phyloP scores from a whole-genome alignment of 2,797 vertebrate genomes.

The Rhodeus uyekii region DNA sequence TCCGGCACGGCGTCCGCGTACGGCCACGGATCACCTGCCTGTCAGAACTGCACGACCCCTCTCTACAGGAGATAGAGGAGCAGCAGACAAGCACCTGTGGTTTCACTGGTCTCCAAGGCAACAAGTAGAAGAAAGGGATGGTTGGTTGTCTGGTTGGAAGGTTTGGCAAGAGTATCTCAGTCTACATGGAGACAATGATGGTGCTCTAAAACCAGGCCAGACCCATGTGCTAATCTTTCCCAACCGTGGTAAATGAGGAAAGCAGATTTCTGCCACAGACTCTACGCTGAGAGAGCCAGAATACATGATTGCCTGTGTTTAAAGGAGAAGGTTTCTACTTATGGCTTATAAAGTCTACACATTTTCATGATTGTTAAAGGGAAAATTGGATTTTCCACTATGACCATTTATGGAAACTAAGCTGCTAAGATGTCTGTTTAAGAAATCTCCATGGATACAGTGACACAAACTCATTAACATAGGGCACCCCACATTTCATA shows the following conservation, averaged over 20 bases:
- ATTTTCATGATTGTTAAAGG: not conserved
- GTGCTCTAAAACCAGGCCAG: constrained; percentile 36
- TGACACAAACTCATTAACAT: not conserved
- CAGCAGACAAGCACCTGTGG: constrained; percentile 73
- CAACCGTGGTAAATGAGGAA: constrained; percentile 18
- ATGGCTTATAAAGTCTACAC: not conserved
- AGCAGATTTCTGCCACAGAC: constrained; percentile 32
- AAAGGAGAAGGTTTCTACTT: constrained; percentile 10
- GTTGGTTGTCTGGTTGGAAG: constrained; percentile 50
- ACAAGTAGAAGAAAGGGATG: constrained; percentile 69
- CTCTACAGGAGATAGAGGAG: constrained; percentile 62
- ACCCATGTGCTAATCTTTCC: constrained; percentile 28
- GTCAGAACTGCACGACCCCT: constrained; percentile 42
- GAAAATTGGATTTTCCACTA: constrained; percentile 6
- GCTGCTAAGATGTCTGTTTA: not conserved
- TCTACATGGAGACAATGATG: not conserved
- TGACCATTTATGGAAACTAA: not conserved
- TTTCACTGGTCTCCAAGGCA: constrained; percentile 76
- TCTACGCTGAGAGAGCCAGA: not conserved
- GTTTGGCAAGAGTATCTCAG: constrained; percentile 45
- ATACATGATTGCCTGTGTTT: not conserved
- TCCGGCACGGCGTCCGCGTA: constrained; percentile 17
- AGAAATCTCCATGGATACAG: not conserved
- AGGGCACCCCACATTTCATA: not conserved
- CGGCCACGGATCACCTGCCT: constrained; percentile 63